Evolutionary conservation across 2,797 vertebrate species (phyloP), one percentile per base, ranked within the genome.

Genomic region (Oryzias dopingdopingensis): DNA sequence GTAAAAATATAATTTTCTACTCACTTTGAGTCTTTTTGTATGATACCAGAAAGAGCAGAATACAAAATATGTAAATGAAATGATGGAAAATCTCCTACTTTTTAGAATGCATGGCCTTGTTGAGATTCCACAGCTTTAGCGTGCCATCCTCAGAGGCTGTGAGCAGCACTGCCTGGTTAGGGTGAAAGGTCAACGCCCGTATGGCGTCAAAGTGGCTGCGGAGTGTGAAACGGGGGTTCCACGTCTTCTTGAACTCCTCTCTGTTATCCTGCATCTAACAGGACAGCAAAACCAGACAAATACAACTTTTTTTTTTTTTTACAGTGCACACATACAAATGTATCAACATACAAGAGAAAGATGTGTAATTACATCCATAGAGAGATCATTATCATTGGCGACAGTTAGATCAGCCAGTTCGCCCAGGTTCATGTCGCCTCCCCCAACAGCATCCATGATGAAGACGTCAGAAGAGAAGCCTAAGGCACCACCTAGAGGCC

Each of bases 341-440:
- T 23, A 22, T 5, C 32, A 37, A 12, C 10, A 13, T 12, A 37
- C 10, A 37, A 37, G 32, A 4, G 3, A 10, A 4, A 51, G 46
- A 56, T 45, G 22, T 59, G 50, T 51, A 59, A 91, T 94, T 87
- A 96, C 95, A 40, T 96, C 94, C 72, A 94, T 93, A 73, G 91
- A 92, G 67, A 95, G 92, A 67, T 96, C 95, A 12, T 94, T 95
- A 91, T 96, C 94, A 13, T 96, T 96, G 87, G 94, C 94, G 54
- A 96, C 95, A 0, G 94, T 96, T 79, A 96, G 93, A 83, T 95
- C 95, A 2, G 95, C 95, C 74, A 96, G 90, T 88, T 96, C 95
- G 14, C 95, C 95, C 50, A 96, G 92, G 89, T 94, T 95, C 89
- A 96, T 94, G 71, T 95, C 93, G 32, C 94, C 93, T 56, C 93